Percentiles rank a stretch among this genome's conserved stretches.
phyloP scores from a whole-genome alignment of 92 coral and sea anemone genomes.

The Heliopora coerulea region DNA sequence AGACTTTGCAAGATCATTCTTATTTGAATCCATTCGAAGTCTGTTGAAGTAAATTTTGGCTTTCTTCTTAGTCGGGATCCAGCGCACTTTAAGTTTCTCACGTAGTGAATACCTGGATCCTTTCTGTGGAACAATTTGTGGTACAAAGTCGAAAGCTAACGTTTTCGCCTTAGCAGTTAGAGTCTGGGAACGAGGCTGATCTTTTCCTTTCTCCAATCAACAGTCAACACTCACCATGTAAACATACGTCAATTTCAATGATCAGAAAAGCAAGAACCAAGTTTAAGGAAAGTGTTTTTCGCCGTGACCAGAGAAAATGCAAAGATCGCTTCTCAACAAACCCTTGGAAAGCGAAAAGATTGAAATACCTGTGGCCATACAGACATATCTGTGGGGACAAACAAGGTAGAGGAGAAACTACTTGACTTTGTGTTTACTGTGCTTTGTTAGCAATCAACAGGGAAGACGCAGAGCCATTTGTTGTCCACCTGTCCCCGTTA shows the following conservation, averaged over 20 bases:
- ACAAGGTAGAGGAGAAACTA: conserved; percentile 64
- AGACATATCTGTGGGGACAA: conserved; percentile 98
- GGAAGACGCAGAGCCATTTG: conserved; percentile 12
- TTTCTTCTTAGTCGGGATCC: no score
- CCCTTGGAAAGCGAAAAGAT: conserved; percentile 89
- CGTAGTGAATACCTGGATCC: no score
- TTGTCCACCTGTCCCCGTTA: conserved; percentile 3
- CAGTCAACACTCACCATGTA: no score
- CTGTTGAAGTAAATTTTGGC: no score
- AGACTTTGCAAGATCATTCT: no score
- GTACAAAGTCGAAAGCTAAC: no score
- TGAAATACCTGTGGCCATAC: conserved; percentile 88
- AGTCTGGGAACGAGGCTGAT: no score
- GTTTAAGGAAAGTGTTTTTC: not conserved
- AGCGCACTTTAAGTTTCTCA: no score
- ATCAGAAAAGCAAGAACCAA: not conserved
- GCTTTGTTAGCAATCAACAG: conserved; percentile 7
- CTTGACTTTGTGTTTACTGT: conserved; percentile 1
- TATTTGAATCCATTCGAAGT: no score
- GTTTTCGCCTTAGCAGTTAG: no score
- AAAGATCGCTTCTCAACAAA: conserved; percentile 54
- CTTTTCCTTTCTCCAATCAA: no score
- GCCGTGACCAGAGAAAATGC: conserved; percentile 30
- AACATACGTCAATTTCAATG: not conserved
- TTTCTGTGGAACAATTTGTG: no score